Conservation (phyloP, 2,113 vertebrate genomes). For the Brachypteracias leptosomus region DNA sequence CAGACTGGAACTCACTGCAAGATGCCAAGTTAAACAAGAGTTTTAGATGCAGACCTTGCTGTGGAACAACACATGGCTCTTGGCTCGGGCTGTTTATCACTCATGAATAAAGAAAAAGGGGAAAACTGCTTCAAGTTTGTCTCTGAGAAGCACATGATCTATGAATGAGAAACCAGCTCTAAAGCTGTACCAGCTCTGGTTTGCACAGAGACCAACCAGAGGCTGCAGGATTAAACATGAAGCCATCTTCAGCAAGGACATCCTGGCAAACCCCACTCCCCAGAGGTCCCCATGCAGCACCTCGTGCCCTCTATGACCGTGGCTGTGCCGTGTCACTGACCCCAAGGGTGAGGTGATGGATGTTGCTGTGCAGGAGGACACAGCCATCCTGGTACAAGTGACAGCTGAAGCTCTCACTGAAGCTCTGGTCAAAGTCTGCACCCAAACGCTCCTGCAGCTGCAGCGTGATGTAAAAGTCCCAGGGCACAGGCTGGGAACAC, state of each 20-base stretch:
- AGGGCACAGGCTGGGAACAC: slow-evolving; percentile 75
- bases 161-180: not conserved
- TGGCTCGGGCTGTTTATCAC: not conserved
- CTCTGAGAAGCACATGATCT: not conserved
- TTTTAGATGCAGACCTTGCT: not conserved
- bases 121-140: not conserved
- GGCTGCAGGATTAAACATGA: not conserved
- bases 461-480: slow-evolving; percentile 83
- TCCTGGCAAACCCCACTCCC: not conserved
- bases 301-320: not conserved
- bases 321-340: slow-evolving; percentile 55
- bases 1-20: not conserved
- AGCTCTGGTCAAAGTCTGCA: slow-evolving; percentile 61
- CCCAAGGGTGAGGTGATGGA: slow-evolving; percentile 65
- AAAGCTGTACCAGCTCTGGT: not conserved
- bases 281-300: not conserved
- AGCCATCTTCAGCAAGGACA: not conserved
- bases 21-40: not conserved
- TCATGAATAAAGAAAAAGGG: not conserved
- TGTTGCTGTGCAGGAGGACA: slow-evolving; percentile 63
- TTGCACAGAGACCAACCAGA: too few species aligned
- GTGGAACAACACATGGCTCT: not conserved
- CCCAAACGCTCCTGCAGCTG: slow-evolving; percentile 74
- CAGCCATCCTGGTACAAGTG: slow-evolving; percentile 79
- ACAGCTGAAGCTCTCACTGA: slow-evolving; percentile 68